A percentile compares a stretch with the other conserved stretches of the same genome.
These are phyloP conservation scores for Chloroclystis v-ata DNA, from an alignment of 2,888 invertebrate genomes.

Conservation along the genomic window DNA sequence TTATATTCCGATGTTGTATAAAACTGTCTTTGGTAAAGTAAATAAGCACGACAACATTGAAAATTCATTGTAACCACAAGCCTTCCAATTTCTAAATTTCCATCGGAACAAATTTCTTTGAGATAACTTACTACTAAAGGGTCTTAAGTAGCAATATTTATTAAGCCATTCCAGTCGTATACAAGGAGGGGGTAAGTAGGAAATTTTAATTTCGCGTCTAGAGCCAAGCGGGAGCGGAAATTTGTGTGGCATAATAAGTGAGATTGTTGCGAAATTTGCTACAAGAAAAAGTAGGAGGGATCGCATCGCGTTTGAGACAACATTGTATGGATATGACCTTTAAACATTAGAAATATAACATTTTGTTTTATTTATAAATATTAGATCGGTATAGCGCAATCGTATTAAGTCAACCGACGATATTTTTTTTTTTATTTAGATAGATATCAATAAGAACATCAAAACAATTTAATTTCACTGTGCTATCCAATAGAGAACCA, in stretches of 20 bases:
- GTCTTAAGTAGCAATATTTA: conserved; percentile 68
- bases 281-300: conserved; percentile 79
- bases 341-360: not conserved
- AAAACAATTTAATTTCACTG: too few species aligned
- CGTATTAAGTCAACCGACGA: too few species aligned
- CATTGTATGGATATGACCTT: conserved; percentile 40
- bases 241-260: conserved; percentile 79
- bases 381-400: too few species aligned
- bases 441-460: too few species aligned
- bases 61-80: not conserved
- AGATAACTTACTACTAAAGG: conserved; percentile 47
- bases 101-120: conserved; percentile 21
- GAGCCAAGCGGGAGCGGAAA: conserved; percentile 70
- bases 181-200: conserved; percentile 67
- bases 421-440: too few species aligned
- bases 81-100: conserved; percentile 1
- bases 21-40: too few species aligned
- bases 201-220: conserved; percentile 78
- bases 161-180: conserved; percentile 67
- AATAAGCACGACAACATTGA: not conserved
- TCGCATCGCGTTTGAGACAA: conserved; percentile 43
- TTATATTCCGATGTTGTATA: too few species aligned
- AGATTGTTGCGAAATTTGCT: conserved; percentile 79
- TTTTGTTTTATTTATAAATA: too few species aligned
- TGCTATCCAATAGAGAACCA: too few species aligned